Percentiles rank a stretch among this genome's conserved stretches.
These are phyloP conservation scores for Leptoteleia sp. DNA, from an alignment of 1,140 invertebrate genomes.

Conservation along the genomic window DNA sequence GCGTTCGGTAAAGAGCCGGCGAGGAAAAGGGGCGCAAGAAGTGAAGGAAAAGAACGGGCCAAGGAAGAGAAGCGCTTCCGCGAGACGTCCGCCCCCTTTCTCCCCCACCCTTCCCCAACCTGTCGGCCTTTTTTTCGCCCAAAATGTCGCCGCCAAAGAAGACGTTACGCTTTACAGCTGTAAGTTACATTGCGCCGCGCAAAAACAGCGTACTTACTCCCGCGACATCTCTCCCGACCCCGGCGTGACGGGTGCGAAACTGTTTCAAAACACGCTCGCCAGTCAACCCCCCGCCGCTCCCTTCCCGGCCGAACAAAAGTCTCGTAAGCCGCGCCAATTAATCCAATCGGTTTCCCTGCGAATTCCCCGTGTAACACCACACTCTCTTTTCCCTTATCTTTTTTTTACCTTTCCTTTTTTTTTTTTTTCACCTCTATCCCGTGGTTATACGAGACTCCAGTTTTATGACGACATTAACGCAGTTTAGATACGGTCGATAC, in stretches of 20 bases:
- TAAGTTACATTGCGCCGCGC: conserved; percentile 41
- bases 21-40: conserved; percentile 12
- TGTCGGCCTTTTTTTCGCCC: conserved; percentile 15
- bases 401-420: too few species aligned
- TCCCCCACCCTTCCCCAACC: conserved; percentile 2
- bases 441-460: too few species aligned
- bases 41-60: conserved; percentile 16
- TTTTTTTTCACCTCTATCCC: too few species aligned
- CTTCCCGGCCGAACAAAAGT: conserved; percentile 51
- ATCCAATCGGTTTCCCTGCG: conserved; percentile 31
- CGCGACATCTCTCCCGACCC: conserved; percentile 23
- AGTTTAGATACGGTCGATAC: too few species aligned
- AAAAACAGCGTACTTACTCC: conserved; percentile 57
- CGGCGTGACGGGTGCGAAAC: conserved; percentile 53
- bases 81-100: conserved; percentile 1
- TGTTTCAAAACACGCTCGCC: conserved; percentile 60
- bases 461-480: too few species aligned
- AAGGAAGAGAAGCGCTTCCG: conserved; percentile 23
- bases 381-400: too few species aligned
- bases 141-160: conserved; percentile 42
- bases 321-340: conserved; percentile 41
- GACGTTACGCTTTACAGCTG: conserved; percentile 53
- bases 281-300: conserved; percentile 42
- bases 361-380: too few species aligned
- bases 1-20: conserved; percentile 31